phyloP scores from a whole-genome alignment of 2,888 invertebrate genomes.

The Glaucopsyche alexis region DNA sequence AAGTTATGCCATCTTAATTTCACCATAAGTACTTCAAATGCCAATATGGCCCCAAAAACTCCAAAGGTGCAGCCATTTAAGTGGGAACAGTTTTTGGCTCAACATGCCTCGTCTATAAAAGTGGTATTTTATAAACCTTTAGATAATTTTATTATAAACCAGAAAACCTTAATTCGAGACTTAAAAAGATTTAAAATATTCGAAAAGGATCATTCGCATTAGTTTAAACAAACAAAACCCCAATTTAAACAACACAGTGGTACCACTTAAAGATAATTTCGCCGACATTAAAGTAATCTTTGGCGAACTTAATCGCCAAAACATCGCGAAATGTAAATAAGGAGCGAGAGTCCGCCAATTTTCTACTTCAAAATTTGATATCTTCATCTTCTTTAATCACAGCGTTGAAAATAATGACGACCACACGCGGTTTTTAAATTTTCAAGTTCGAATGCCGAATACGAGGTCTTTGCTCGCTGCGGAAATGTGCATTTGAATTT shows the following conservation, averaged over 20 bases:
- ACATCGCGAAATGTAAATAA: slow-evolving; percentile 61
- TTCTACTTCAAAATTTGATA: slow-evolving; percentile 63
- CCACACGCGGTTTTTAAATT: slow-evolving; percentile 17
- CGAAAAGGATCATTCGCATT: not conserved
- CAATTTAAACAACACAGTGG: not conserved
- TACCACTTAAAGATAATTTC: slow-evolving; percentile 5
- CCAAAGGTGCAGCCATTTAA: no score
- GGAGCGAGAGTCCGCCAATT: slow-evolving; percentile 64
- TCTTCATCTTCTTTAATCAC: slow-evolving; percentile 72
- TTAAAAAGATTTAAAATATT: not conserved
- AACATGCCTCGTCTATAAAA: no score
- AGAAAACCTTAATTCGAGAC: not conserved
- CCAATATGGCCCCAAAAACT: no score
- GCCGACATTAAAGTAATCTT: not conserved
- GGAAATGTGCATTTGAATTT: not conserved
- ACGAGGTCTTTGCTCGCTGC: not conserved
- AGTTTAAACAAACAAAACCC: slow-evolving; percentile 9
- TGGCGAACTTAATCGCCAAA: slow-evolving; percentile 48
- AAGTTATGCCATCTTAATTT: no score
- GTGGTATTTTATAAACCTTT: no score
- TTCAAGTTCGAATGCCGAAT: slow-evolving; percentile 12
- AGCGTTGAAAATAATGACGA: slow-evolving; percentile 44
- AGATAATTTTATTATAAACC: no score
- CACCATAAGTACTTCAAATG: no score
- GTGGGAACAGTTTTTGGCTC: no score